These are phyloP conservation scores for Lordiphosa stackelbergi DNA, from an alignment of 1,140 invertebrate species.

Conservation along the genomic window DNA sequence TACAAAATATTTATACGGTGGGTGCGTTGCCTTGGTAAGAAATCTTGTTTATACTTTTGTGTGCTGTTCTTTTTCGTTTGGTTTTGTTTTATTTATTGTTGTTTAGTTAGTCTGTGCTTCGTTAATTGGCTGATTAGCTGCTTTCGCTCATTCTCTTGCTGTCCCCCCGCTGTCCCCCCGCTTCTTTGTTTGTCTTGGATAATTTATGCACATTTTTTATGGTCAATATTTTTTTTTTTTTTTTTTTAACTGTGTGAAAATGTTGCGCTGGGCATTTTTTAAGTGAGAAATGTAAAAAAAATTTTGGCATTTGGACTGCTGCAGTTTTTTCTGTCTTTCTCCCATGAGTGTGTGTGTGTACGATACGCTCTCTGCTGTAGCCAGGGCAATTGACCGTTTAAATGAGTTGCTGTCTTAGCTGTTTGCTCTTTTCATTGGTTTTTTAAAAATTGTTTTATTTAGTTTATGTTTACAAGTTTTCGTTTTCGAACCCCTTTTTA, in stretches of 20 bases:
- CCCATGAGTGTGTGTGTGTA: slow-evolving; percentile 9
- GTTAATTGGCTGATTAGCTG: slow-evolving; percentile 49
- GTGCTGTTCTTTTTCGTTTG: slow-evolving; percentile 22
- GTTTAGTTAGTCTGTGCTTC: slow-evolving; percentile 26
- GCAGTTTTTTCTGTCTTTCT: slow-evolving; percentile 24
- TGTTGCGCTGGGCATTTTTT: neutral
- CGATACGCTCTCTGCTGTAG: slow-evolving; percentile 37
- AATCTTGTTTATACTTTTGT: slow-evolving; percentile 4
- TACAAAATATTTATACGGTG: neutral
- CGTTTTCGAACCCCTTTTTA: slow-evolving; percentile 27
- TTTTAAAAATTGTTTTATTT: slow-evolving; percentile 26
- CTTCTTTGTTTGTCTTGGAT: slow-evolving; percentile 17
- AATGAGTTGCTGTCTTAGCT: slow-evolving; percentile 49
- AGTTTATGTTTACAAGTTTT: slow-evolving; percentile 12
- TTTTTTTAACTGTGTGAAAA: no score
- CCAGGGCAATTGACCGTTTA: slow-evolving; percentile 72
- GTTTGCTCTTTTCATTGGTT: slow-evolving; percentile 28
- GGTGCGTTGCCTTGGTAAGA: slow-evolving; percentile 1
- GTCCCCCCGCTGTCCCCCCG: slow-evolving; percentile 19
- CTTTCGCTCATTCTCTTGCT: slow-evolving; percentile 20
- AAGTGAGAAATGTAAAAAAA: slow-evolving; percentile 3
- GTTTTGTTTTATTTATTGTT: slow-evolving; percentile 12
- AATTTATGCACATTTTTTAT: slow-evolving; percentile 27
- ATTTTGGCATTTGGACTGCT: slow-evolving; percentile 13
- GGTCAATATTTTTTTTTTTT: no score